Evolutionary conservation across 2,888 invertebrate species (phyloP).

Genomic region (Podabrus alpinus): DNA sequence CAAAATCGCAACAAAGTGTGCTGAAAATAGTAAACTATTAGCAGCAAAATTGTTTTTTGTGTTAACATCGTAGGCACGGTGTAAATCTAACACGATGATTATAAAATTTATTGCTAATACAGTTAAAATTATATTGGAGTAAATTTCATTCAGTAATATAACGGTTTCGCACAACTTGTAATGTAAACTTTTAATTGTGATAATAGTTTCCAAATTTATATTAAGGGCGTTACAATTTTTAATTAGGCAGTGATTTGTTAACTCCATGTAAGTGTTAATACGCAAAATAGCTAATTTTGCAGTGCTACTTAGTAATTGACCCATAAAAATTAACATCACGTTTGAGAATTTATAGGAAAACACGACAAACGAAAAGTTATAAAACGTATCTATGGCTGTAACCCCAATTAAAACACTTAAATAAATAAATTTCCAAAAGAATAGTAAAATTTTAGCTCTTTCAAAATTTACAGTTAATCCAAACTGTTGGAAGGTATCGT

Average conservation of each 20-base stretch:
- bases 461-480: not conserved
- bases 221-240: not conserved
- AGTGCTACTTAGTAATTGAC: not conserved
- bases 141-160: not conserved
- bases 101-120: not conserved
- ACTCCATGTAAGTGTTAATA: not conserved
- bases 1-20: not conserved
- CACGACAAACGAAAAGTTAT: not conserved
- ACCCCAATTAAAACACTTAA: not conserved
- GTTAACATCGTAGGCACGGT: not conserved
- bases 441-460: not conserved
- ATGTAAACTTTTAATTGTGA: not conserved
- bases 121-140: not conserved
- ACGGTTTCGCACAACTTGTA: not conserved
- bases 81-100: not conserved
- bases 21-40: too few species aligned
- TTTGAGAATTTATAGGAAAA: not conserved
- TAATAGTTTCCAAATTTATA: not conserved
- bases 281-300: not conserved
- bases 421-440: not conserved
- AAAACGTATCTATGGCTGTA: not conserved
- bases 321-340: rapidly evolving
- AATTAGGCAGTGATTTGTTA: not conserved
- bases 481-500: not conserved
- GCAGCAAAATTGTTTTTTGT: too few species aligned